Evolutionary conservation across 2,113 vertebrate species (phyloP), one percentile per base, ranked within the genome.

Genomic region (Eurystomus gularis): DNA sequence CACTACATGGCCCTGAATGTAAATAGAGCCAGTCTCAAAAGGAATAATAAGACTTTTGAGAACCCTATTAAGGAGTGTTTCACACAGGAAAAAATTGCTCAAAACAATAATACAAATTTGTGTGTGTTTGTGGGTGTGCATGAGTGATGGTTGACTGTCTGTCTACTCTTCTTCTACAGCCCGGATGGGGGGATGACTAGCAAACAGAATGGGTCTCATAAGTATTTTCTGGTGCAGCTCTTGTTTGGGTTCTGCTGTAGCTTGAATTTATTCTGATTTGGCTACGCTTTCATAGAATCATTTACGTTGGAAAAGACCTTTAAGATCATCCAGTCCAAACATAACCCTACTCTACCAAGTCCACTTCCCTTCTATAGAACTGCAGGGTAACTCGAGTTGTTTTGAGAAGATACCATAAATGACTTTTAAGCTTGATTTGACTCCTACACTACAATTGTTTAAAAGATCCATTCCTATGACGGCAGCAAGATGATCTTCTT

Each of bases 1-100:
- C 83, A 83, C 90, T 82, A 20, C 39, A 23, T 18, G 46, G 93
- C 61, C 89, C 64, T 83, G 95, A 96, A 97, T 96, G 81, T 44
- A 84, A 91, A 83, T 9, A 88, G 64, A 91, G 29, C 17, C 23
- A 35, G 23, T 13, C 62, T 64, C 51, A 17, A 28, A 87, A 80
- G 55, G 75, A 94, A 68, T 4, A 52, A 9, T 39, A 48, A 9
- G 10, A 85, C 21, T 39, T 91, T 77, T 51, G 62, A 42, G 49
- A 93, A 86, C 33, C 5, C 51, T 64, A 4, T 77, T 82, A 90
- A 69, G 40, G 35, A 55, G 10, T 25, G 25, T 44, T 93, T 82
- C 48, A 81, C 13, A 18, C 2, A 55, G 76, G 51, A 94, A 54
- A 90, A 82, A 62, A 3, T 31, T 82, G 11, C 62, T 88, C 37